phyloP scores from a whole-genome alignment of 2,113 vertebrate genomes.

The Syngnathus floridae region DNA sequence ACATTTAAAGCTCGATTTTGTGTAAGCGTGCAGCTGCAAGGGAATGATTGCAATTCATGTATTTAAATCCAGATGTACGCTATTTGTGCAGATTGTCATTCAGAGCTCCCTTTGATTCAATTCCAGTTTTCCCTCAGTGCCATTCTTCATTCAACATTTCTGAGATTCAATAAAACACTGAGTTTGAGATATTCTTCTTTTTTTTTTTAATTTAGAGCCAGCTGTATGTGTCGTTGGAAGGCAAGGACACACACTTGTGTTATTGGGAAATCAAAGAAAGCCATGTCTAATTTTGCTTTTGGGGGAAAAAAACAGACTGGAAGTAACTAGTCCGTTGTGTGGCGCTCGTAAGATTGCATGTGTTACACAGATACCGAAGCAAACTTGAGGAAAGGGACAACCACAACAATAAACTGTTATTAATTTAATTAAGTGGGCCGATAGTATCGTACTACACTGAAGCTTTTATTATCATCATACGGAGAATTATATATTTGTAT shows the following conservation, averaged over 20 bases:
- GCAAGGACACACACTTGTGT: conserved; percentile 34
- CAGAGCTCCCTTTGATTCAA: conserved; percentile 25
- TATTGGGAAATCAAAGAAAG: conserved; percentile 60
- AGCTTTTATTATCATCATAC: no score
- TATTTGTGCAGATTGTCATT: conserved; percentile 25
- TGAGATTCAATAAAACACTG: conserved; percentile 37
- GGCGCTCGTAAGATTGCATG: conserved; percentile 25
- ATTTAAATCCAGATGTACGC: conserved; percentile 11
- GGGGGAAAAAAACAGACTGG: conserved; percentile 8
- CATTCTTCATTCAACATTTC: conserved; percentile 31
- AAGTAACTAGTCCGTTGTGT: conserved; percentile 10
- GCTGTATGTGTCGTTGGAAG: conserved; percentile 36
- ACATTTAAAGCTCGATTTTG: not conserved
- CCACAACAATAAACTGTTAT: no score
- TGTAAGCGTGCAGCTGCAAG: not conserved
- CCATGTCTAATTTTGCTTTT: conserved; percentile 34
- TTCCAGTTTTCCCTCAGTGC: conserved; percentile 29
- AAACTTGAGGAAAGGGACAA: conserved; percentile 5
- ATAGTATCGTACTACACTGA: no score
- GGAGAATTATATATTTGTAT: not conserved
- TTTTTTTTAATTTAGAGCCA: conserved; percentile 19
- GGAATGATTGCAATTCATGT: not conserved
- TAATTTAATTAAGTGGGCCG: no score
- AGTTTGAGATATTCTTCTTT: conserved; percentile 21
- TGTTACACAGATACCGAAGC: conserved; percentile 6